Conservation (phyloP, 2,888 invertebrate genomes). For the Falcaria lacertinaria region DNA sequence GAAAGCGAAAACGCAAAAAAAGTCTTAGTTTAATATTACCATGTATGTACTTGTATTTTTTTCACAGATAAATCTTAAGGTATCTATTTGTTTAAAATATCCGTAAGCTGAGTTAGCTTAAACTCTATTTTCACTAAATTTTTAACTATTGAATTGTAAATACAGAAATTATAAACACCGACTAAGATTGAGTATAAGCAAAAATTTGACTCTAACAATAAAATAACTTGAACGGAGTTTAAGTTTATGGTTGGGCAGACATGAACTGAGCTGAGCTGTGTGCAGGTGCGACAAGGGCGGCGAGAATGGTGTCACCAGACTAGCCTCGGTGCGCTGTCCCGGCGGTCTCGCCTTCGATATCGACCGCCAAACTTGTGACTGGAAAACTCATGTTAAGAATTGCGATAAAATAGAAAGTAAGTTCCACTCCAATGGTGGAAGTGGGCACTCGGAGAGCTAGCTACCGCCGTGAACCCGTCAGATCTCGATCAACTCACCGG, state of each 20-base stretch:
- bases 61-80: too few species aligned
- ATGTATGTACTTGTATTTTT: too few species aligned
- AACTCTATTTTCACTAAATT: too few species aligned
- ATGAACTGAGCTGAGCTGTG: conserved; percentile 60
- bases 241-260: background rate
- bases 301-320: conserved; percentile 91
- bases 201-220: too few species aligned
- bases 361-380: conserved; percentile 96
- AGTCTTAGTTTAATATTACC: too few species aligned
- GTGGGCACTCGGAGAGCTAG: conserved; percentile 68
- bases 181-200: too few species aligned
- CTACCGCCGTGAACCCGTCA: conserved; percentile 46
- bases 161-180: too few species aligned
- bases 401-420: conserved; percentile 97
- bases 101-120: background rate
- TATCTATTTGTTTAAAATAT: too few species aligned
- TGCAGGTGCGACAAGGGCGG: conserved; percentile 95
- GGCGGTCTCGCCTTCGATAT: conserved; percentile 96
- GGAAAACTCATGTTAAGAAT: conserved; percentile 98
- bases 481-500: conserved; percentile 30
- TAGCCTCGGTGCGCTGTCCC: conserved; percentile 94
- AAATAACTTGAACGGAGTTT: too few species aligned
- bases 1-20: too few species aligned
- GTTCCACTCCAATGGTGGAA: conserved; percentile 73
- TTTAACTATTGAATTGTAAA: too few species aligned